A percentile compares a stretch with the other conserved stretches of the same genome.
phyloP scores from a whole-genome alignment of 92 coral and sea anemone species.

The Porites lobata region DNA sequence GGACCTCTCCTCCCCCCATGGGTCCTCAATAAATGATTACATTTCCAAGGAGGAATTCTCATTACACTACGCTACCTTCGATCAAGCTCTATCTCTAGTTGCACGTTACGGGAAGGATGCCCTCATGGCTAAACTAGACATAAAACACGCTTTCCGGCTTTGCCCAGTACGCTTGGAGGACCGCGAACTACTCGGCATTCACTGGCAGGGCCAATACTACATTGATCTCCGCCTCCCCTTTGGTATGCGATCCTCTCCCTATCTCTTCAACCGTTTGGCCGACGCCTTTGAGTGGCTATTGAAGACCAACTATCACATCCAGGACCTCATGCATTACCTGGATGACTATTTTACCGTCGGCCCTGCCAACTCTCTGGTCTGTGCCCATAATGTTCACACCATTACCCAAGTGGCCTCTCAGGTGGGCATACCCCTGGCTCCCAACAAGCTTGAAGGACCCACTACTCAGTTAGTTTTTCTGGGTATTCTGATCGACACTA shows the following conservation, averaged over 20 bases:
- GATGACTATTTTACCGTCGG: slow-evolving; percentile 30
- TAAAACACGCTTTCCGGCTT: neutral
- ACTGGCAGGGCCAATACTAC: no score
- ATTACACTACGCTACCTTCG: no score
- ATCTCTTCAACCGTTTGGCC: no score
- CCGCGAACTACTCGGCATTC: neutral
- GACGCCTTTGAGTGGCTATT: no score
- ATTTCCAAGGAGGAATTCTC: neutral
- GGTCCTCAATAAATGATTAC: slow-evolving; percentile 34
- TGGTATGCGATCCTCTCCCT: no score
- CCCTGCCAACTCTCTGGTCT: slow-evolving; percentile 24
- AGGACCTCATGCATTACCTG: slow-evolving; percentile 23
- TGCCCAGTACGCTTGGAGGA: slow-evolving; percentile 43
- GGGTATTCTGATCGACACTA: slow-evolving; percentile 44
- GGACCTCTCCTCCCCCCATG: slow-evolving; percentile 45
- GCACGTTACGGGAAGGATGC: no score
- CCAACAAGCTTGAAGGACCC: slow-evolving; percentile 39
- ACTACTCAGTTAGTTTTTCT: slow-evolving; percentile 25
- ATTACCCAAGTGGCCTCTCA: neutral
- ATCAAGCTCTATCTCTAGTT: no score
- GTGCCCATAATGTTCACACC: slow-evolving; percentile 15
- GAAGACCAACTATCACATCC: neutral
- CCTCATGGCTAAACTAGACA: no score
- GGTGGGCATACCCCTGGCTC: no score
- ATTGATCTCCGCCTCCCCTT: no score